Conservation (phyloP, 2,113 vertebrate genomes). For the Rutilus rutilus region DNA sequence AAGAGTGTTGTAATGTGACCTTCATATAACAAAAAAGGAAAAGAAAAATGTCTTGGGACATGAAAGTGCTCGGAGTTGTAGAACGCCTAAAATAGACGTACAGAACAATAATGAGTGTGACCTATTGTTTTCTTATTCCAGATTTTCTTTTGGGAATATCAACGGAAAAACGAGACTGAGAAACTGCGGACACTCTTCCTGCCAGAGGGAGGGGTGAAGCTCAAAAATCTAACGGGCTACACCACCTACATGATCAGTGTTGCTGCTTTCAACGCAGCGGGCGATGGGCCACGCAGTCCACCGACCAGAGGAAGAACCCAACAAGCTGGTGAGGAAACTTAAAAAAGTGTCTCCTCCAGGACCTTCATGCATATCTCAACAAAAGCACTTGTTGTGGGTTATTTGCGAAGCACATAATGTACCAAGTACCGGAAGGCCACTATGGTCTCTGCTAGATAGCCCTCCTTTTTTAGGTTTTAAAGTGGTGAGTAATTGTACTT, state of each 20-base stretch:
- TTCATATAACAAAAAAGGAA: neutral
- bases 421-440: neutral
- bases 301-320: slow-evolving; percentile 85
- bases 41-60: neutral
- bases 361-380: neutral
- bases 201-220: slow-evolving; percentile 86
- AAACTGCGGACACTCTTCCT: slow-evolving; percentile 90
- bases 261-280: slow-evolving; percentile 91
- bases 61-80: neutral
- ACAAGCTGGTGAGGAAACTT: slow-evolving; percentile 85
- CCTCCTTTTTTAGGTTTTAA: neutral
- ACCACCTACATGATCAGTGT: slow-evolving; percentile 94
- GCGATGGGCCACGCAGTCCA: slow-evolving; percentile 88
- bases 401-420: neutral
- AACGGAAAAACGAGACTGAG: slow-evolving; percentile 82
- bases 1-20: neutral
- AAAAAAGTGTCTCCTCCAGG: neutral
- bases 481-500: neutral
- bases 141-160: slow-evolving; percentile 95
- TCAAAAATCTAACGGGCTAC: slow-evolving; percentile 95
- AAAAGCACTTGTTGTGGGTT: neutral
- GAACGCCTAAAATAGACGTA: neutral
- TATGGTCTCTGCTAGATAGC: neutral
- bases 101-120: neutral
- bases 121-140: slow-evolving; percentile 58